Evolutionary conservation across 2,113 vertebrate genomes (phyloP), one percentile per base, ranked within the genome.

Genomic region (Enhydra lutris): DNA sequence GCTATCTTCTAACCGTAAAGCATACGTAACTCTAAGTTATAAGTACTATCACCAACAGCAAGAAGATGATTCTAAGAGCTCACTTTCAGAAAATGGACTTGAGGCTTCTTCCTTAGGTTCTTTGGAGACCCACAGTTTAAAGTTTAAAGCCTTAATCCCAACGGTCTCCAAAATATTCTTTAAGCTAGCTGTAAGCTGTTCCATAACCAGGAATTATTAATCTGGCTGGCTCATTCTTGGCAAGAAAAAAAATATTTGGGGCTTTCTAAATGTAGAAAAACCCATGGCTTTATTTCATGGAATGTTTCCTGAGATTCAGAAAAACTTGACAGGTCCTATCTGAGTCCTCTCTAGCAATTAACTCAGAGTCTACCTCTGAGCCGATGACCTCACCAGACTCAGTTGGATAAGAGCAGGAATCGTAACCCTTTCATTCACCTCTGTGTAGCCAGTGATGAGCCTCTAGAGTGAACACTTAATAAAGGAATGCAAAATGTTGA

Each of bases 1-100:
- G 45, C 6, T 78, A 67, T 65, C 29, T 79, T 96, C 36, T 95
- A 92, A 89, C 71, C 6, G 86, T 89, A 78, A 96, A 89, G 57
- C 7, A 55, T 31, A 39, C 10, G 1, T 24, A 74, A 78, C 36
- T 90, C 80, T 85, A 52, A 94, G 36, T 88, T 88, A 26, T 29
- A 85, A 84, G n/a, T 80, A 80, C 34, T 81, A 26, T 65, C 52
- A 39, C 61, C 10, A 26, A 76, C 21, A 69, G 59, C 26, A 71
- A 91, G 76, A 89, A n/a, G 26, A 42, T 78, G 26, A 89, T 95
- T 79, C 17, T 89, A 55, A 47, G 61, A 89, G n/a, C 8, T 97
- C 61, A 45, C 36, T 94, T 81, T 93, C 82, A 36, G 26, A 92
- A 92, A 73, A 86, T 14, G 26, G 18, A 61, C 59, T 83, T 78